Percentiles rank a stretch among this genome's conserved stretches.
Evolutionary conservation across 2,113 vertebrate species (phyloP).

Genomic region (Dicerorhinus sumatrensis): DNA sequence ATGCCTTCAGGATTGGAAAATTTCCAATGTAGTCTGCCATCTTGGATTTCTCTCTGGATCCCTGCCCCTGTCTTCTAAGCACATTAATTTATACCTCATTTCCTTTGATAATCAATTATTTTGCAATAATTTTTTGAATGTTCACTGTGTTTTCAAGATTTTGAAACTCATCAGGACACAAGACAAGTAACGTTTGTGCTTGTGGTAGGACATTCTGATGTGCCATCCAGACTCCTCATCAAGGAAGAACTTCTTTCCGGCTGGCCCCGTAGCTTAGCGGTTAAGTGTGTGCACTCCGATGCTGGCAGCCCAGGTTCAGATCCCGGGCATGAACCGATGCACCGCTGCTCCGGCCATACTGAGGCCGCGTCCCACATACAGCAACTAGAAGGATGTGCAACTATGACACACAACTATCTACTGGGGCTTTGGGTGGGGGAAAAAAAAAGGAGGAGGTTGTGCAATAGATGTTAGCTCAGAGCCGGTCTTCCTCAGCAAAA

Average conservation of each 20-base stretch:
- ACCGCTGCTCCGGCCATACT: too few species aligned
- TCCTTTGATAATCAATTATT: background rate
- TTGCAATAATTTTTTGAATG: background rate
- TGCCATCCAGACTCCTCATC: background rate
- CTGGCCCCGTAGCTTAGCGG: too few species aligned
- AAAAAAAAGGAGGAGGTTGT: too few species aligned
- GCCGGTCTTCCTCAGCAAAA: too few species aligned
- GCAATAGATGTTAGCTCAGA: too few species aligned
- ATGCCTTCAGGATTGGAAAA: accelerated
- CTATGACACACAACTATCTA: too few species aligned
- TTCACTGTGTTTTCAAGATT: background rate
- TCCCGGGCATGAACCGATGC: too few species aligned
- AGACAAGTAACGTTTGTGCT: background rate
- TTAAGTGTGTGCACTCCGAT: too few species aligned
- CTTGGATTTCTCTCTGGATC: background rate
- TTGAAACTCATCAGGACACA: background rate
- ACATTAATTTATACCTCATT: background rate
- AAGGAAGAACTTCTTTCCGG: background rate
- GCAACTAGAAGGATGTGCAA: too few species aligned
- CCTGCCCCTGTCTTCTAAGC: background rate
- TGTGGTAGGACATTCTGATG: accelerated
- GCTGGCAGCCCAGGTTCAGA: too few species aligned
- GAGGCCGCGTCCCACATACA: too few species aligned
- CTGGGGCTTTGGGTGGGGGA: too few species aligned
- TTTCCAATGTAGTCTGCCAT: background rate